Evolutionary conservation across 2,113 vertebrate genomes (phyloP).

Genomic region (Cyanoramphus novaezelandiae): DNA sequence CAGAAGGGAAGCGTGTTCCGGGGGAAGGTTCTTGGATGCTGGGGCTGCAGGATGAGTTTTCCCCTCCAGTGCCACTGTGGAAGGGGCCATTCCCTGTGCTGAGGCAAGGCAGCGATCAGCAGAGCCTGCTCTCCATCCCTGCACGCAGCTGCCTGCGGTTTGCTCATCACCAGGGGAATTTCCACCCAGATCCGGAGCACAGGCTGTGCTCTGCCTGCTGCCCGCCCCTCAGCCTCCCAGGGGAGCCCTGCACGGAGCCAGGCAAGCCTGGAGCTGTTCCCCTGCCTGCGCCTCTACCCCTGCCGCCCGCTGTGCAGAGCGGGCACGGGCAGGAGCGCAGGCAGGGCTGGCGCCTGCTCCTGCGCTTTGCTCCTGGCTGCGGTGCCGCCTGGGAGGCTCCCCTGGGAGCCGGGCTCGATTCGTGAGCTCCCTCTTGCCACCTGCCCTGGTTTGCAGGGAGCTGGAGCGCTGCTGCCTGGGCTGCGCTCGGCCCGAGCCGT

Average conservation of each 20-base stretch:
- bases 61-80: not conserved
- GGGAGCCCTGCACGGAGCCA: not conserved
- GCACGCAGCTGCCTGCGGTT: not conserved
- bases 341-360: not conserved
- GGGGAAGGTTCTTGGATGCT: not conserved
- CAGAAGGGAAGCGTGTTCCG: not conserved
- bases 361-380: not conserved
- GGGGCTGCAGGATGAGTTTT: not conserved
- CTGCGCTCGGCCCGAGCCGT: not conserved
- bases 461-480: not conserved
- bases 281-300: not conserved
- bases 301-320: accelerated
- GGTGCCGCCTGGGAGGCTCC: accelerated
- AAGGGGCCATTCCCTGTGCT: not conserved
- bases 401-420: not conserved
- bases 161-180: not conserved
- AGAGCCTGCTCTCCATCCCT: not conserved
- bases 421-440: not conserved
- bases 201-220: not conserved
- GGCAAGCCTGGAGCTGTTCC: not conserved
- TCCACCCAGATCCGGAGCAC: not conserved
- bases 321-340: not conserved
- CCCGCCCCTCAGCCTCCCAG: accelerated
- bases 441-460: not conserved
- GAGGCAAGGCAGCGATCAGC: not conserved